Base-by-base conservation (phyloP, 2,888 invertebrate species). In the Phytoseiulus persimilis region DNA sequence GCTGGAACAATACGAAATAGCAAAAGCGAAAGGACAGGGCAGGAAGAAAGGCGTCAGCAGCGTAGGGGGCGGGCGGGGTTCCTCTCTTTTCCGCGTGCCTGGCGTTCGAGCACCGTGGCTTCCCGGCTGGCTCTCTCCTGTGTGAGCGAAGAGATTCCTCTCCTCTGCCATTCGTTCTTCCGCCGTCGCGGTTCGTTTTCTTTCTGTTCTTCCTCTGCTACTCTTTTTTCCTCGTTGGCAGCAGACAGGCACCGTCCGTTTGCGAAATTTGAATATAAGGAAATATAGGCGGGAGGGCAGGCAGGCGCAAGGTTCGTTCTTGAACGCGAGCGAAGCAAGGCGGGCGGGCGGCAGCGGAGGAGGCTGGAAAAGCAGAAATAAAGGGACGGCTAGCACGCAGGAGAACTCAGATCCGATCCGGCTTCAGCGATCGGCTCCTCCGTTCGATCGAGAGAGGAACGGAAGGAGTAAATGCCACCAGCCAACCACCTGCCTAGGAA, bases 1-100 rank as follows among this genome's bases (percentile, higher is more conserved):
- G 65, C 65, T 65, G 65, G 65, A 65, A 65, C 65, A 65, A 65
- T 65, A 65, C 65, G 65, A 65, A 65, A 65, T 65, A 65, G 65
- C 65, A 23, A 65, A 65, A 28, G 65, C 65, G 65, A 65, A 65
- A 65, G 18, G 65, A 65, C 65, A 23, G 65, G 65, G 28, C 2
- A 65, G 28, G 18, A 65, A 65, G 65, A 65, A 65, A 65, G 65
- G 65, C 65, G 65, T 65, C 65, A 65, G 65, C 18, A 23, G 28
- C 14, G 28, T 28, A 1, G 65, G 65, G 65, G 65, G 23, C 65
- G 65, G 28, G 18, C 39, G 39, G 39, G 39, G 39, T 39, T 39
- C 39, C 65, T 65, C 65, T 65, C 28, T 65, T 65, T 65, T 65
- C 65, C 65, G 65, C 65, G 65, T 65, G 65, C 65, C 65, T 65